Evolutionary conservation across 2,888 invertebrate genomes (phyloP).

Genomic region (Drosophila melanosoma): DNA sequence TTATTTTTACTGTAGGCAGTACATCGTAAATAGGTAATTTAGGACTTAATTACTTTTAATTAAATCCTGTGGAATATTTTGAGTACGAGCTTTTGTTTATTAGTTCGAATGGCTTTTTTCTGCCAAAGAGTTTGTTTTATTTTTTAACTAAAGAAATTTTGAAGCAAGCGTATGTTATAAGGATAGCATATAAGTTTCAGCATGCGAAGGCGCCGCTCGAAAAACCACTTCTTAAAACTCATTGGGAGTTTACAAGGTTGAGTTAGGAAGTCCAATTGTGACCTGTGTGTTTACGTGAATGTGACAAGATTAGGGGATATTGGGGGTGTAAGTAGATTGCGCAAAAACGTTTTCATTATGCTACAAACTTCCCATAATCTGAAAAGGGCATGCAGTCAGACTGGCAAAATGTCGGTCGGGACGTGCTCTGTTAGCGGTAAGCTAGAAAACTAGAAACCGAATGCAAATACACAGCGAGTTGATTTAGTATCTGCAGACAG

Average conservation of each 20-base stretch:
- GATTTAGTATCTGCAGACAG: conserved; percentile 83
- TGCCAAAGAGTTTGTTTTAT: background rate
- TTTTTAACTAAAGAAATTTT: background rate
- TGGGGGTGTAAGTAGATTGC: conserved; percentile 20
- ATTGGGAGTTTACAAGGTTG: conserved; percentile 31
- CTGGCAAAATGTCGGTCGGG: conserved; percentile 31
- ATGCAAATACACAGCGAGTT: conserved; percentile 67
- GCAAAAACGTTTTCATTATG: conserved; percentile 55
- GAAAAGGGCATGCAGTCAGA: conserved; percentile 27
- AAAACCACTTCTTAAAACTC: conserved; percentile 13
- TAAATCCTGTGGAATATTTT: background rate
- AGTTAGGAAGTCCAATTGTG: conserved; percentile 34
- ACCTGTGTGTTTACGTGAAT: background rate
- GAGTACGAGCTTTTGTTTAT: background rate
- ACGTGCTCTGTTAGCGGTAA: conserved; percentile 44
- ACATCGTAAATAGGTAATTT: background rate
- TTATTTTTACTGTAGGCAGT: background rate
- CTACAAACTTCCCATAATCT: conserved; percentile 57
- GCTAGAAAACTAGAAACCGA: conserved; percentile 23
- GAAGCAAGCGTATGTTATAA: background rate
- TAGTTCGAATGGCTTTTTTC: background rate
- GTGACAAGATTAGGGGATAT: conserved; percentile 21
- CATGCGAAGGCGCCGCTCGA: background rate
- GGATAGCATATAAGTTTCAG: background rate
- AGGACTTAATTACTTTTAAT: background rate